Evolutionary conservation across 2,113 vertebrate species (phyloP).

Genomic region (Anser brachyrhynchus): DNA sequence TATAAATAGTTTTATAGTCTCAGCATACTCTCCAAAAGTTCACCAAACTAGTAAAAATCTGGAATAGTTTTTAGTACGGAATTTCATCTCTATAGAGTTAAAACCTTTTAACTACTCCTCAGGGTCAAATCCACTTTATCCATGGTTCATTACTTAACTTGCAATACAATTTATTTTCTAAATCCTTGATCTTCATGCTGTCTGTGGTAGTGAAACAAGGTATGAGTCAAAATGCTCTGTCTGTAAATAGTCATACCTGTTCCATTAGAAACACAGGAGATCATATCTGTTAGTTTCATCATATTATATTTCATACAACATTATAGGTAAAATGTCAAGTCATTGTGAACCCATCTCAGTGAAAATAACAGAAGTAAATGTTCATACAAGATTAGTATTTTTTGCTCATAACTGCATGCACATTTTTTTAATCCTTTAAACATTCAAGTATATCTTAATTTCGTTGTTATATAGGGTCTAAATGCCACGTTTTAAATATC

Average conservation of each 20-base stretch:
- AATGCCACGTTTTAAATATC: background rate
- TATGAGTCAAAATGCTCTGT: background rate
- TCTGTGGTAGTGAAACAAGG: background rate
- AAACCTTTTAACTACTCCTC: background rate
- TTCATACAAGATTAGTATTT: background rate
- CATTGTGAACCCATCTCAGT: background rate
- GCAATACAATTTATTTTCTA: background rate
- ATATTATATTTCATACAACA: background rate
- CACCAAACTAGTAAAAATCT: background rate
- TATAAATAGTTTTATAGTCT: background rate
- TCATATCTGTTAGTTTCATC: background rate
- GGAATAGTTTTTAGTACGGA: background rate
- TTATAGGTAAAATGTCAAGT: background rate
- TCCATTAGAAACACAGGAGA: background rate
- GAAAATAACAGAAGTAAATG: background rate
- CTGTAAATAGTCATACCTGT: background rate
- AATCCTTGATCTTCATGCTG: background rate
- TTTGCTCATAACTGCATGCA: background rate
- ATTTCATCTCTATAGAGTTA: background rate
- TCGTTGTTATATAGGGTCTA: background rate
- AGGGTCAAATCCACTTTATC: background rate
- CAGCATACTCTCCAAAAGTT: background rate
- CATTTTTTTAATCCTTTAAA: background rate
- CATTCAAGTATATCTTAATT: background rate
- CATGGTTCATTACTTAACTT: background rate